Conservation (phyloP, 2,797 vertebrate species). For the Neostethus bicornis region DNA sequence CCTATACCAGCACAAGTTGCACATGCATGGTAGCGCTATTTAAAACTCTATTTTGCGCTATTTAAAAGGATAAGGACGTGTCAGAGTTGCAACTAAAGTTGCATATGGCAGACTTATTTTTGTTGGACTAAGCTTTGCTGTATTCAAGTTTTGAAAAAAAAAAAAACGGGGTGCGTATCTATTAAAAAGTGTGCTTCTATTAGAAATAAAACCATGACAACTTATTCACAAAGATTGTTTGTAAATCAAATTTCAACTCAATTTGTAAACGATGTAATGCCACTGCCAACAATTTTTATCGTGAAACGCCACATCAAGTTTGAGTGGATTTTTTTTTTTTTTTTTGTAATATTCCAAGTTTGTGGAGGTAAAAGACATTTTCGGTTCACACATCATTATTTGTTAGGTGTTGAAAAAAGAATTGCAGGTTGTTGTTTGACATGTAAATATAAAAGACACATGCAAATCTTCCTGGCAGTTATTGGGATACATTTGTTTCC, state of each 20-base stretch:
- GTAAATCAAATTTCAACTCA: constrained; percentile 4
- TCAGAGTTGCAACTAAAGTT: too few relatives aligned
- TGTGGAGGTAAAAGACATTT: constrained; percentile 31
- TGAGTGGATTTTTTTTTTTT: constrained; percentile 32
- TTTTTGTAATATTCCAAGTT: constrained; percentile 34
- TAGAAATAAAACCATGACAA: too few relatives aligned
- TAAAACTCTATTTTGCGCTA: too few relatives aligned
- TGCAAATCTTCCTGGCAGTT: constrained; percentile 36
- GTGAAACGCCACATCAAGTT: constrained; percentile 29
- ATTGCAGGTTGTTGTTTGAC: constrained; percentile 23
- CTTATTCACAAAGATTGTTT: too few relatives aligned
- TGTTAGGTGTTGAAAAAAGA: constrained; percentile 17
- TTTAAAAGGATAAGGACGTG: too few relatives aligned
- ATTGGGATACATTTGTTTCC: constrained; percentile 41
- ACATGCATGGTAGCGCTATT: too few relatives aligned
- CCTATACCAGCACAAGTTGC: too few relatives aligned
- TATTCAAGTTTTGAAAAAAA: too few relatives aligned
- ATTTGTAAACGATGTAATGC: constrained; percentile 14
- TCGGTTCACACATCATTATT: constrained; percentile 23
- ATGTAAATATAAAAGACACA: constrained; percentile 32
- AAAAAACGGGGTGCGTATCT: too few relatives aligned
- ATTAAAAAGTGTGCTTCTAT: too few relatives aligned
- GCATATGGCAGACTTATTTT: too few relatives aligned
- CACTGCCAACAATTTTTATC: constrained; percentile 7
- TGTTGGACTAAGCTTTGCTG: too few relatives aligned